These are phyloP conservation scores for Tetranychus cinnabarinus DNA, from an alignment of 1,140 invertebrate species.

Conservation along the genomic window DNA sequence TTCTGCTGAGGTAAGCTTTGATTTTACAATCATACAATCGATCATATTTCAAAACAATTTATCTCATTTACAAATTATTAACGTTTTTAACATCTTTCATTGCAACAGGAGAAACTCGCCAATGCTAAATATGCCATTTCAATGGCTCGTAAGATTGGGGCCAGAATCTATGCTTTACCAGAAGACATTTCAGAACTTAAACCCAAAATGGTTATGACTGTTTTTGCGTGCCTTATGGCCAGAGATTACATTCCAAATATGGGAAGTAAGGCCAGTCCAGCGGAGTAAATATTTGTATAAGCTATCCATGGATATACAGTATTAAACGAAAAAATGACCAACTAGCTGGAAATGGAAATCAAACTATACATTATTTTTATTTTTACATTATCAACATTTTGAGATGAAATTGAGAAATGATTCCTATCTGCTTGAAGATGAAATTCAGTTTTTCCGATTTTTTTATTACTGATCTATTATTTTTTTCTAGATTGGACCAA, in stretches of 20 bases:
- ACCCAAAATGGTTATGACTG: slow-evolving; percentile 97
- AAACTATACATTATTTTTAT: too few relatives aligned
- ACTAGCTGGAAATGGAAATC: too few relatives aligned
- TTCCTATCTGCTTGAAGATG: too few relatives aligned
- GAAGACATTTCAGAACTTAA: slow-evolving; percentile 97
- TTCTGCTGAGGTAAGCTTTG: slow-evolving; percentile 44
- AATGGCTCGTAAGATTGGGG: slow-evolving; percentile 86
- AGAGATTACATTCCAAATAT: slow-evolving; percentile 74
- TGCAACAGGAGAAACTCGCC: slow-evolving; percentile 53
- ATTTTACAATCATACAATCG: background rate
- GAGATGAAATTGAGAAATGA: too few relatives aligned
- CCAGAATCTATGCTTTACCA: slow-evolving; percentile 89
- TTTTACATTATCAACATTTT: too few relatives aligned
- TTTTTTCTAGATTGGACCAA: too few relatives aligned
- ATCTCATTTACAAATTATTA: background rate
- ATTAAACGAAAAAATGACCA: too few relatives aligned
- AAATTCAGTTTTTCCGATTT: too few relatives aligned
- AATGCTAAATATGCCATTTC: slow-evolving; percentile 98
- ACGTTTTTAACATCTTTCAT: background rate
- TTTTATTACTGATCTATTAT: too few relatives aligned
- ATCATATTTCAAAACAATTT: background rate
- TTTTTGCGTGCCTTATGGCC: slow-evolving; percentile 96
- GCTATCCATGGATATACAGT: too few relatives aligned
- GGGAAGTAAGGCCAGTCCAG: slow-evolving; percentile 20
- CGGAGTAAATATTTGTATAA: too few relatives aligned